phyloP scores from a whole-genome alignment of 2,888 invertebrate species.

The Clivina fossor region DNA sequence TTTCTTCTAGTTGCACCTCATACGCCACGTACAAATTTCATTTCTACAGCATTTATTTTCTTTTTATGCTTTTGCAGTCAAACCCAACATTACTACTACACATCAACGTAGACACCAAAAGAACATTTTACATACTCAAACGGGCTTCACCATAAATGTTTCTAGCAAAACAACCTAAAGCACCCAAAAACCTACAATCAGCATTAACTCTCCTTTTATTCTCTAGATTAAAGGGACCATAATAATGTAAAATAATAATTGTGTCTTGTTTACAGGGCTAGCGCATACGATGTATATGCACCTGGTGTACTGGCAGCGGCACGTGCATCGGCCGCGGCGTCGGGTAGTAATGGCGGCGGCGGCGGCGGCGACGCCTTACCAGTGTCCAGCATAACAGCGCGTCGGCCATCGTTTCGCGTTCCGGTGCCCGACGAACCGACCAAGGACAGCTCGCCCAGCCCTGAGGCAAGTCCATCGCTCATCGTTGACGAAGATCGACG shows the following conservation, averaged over 20 bases:
- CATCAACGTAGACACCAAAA: too few relatives aligned
- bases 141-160: too few relatives aligned
- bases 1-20: too few relatives aligned
- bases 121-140: too few relatives aligned
- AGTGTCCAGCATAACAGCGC: slow-evolving; percentile 42
- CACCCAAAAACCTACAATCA: too few relatives aligned
- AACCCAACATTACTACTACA: too few relatives aligned
- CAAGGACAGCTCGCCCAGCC: slow-evolving; percentile 58
- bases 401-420: slow-evolving; percentile 63
- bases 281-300: slow-evolving; percentile 82
- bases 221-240: too few relatives aligned
- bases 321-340: slow-evolving; percentile 44
- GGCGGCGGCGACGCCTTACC: slow-evolving; percentile 47
- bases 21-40: too few relatives aligned
- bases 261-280: slow-evolving; percentile 59
- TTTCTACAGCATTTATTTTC: too few relatives aligned
- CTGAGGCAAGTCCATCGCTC: slow-evolving; percentile 60
- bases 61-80: too few relatives aligned
- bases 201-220: too few relatives aligned
- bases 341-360: slow-evolving; percentile 53
- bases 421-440: slow-evolving; percentile 59
- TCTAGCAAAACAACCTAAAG: too few relatives aligned
- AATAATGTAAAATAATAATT: not conserved
- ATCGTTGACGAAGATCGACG: slow-evolving; percentile 74
- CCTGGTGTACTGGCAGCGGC: slow-evolving; percentile 59